Base-by-base conservation (phyloP, 1,140 invertebrate species). In the Cotesia vestalis region DNA sequence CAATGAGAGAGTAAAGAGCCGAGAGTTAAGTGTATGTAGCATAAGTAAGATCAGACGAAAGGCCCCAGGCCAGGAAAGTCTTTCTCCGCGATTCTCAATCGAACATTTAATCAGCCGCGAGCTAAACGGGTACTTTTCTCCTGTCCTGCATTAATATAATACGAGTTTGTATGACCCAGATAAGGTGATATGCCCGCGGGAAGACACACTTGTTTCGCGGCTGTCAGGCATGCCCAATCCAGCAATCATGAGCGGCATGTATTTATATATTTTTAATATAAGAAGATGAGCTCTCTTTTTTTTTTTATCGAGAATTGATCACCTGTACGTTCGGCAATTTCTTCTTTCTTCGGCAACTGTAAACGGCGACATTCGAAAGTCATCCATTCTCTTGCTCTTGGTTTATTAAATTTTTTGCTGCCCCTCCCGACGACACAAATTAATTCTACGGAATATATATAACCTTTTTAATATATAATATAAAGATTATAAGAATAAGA, bases 131-230 rank as follows among this genome's bases (percentile, higher is more conserved):
- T 62, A 66, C 70, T 72, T 72, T 72, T 63, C 62, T 59, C 12
- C 4, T 63, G 70, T 59, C 12, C 4, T 14, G 40, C 66, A 72
- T 72, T 72, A 72, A 72, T 57, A 60, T 72, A 72, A 72, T 57
- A 60, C 63, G 59, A 51, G 17, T 55, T 11, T 55, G 53, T 35
- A 35, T 72, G 70, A 72, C 70, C 70, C 38, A 72, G 52, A 72
- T 72, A 71, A 57, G 70, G 55, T 40, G 36, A 71, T 59, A 27
- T 57, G 61, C 69, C 27, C 17, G 35, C 8, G 52, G 69, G 69
- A 52, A 53, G 66, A 67, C 66, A 55, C 63, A 72, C 62, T 72
- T 72, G 69, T 71, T 62, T 64, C 52, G 36, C 12, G 5, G 40
- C 40, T 46, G 8, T 46, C 40, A 46, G 11, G 40, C 2, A 46